Conservation (phyloP, 2,113 vertebrate species). For the Smithornis capensis region DNA sequence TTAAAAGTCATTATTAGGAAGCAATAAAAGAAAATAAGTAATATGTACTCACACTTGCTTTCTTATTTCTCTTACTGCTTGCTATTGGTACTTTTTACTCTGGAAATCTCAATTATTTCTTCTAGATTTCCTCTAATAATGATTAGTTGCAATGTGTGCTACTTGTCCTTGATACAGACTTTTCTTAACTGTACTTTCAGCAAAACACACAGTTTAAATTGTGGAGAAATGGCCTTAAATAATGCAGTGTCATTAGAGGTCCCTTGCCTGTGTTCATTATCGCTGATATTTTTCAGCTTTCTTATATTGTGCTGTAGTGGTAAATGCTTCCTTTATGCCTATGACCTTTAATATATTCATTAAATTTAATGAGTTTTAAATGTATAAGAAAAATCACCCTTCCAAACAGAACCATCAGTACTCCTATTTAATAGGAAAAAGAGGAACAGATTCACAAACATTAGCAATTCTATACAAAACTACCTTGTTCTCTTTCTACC, state of each 20-base stretch:
- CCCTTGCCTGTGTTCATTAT: neutral
- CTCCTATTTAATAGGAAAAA: neutral
- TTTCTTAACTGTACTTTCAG: neutral
- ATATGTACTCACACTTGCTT: neutral
- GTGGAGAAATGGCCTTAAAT: neutral
- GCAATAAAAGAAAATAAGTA: neutral
- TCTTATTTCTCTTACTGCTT: constrained; percentile 7
- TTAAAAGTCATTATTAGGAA: neutral
- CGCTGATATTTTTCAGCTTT: constrained; percentile 24
- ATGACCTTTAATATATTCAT: constrained; percentile 57
- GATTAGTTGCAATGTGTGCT: neutral
- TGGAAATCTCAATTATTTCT: neutral
- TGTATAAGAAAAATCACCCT: constrained; percentile 6
- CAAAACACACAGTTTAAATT: constrained; percentile 1
- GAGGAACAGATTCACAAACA: neutral
- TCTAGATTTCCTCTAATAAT: neutral
- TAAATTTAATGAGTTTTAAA: constrained; percentile 52
- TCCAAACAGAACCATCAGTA: neutral
- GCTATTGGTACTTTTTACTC: neutral
- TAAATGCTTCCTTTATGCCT: constrained; percentile 22
- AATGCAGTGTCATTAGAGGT: neutral
- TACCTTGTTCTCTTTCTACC: neutral
- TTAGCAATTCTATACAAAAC: neutral
- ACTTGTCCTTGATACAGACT: neutral
- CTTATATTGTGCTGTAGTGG: neutral